Percentiles rank a stretch among this genome's conserved stretches.
Evolutionary conservation across 2,113 vertebrate genomes (phyloP).

Genomic region (Bujurquina vittata): DNA sequence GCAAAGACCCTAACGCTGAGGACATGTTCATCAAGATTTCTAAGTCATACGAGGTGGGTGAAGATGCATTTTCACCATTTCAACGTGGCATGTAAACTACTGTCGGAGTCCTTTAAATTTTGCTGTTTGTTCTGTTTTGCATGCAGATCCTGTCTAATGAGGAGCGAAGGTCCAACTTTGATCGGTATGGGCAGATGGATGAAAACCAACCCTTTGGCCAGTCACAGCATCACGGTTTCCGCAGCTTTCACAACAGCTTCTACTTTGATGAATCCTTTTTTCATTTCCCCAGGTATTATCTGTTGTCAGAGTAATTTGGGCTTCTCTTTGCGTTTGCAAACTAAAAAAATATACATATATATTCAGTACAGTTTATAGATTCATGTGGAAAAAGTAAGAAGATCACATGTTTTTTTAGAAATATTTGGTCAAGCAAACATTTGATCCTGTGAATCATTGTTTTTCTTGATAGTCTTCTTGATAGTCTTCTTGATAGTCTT

Average conservation of each 20-base stretch:
- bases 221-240: slow-evolving; percentile 83
- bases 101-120: not conserved
- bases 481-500: not conserved
- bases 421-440: no score
- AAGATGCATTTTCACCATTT: not conserved
- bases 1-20: slow-evolving; percentile 91
- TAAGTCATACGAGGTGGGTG: slow-evolving; percentile 94
- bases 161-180: slow-evolving; percentile 90
- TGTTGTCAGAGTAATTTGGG: not conserved
- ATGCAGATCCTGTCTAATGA: slow-evolving; percentile 92
- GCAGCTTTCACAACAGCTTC: slow-evolving; percentile 89
- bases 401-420: no score
- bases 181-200: slow-evolving; percentile 88
- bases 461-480: not conserved
- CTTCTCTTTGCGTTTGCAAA: not conserved
- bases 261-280: slow-evolving; percentile 96
- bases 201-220: slow-evolving; percentile 87
- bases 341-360: not conserved
- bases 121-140: not conserved
- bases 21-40: slow-evolving; percentile 96
- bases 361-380: no score
- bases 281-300: slow-evolving; percentile 85
- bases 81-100: not conserved
- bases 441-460: not conserved
- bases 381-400: no score